Base-by-base conservation (phyloP, 1,140 invertebrate species). In the Drosophila obscura region DNA sequence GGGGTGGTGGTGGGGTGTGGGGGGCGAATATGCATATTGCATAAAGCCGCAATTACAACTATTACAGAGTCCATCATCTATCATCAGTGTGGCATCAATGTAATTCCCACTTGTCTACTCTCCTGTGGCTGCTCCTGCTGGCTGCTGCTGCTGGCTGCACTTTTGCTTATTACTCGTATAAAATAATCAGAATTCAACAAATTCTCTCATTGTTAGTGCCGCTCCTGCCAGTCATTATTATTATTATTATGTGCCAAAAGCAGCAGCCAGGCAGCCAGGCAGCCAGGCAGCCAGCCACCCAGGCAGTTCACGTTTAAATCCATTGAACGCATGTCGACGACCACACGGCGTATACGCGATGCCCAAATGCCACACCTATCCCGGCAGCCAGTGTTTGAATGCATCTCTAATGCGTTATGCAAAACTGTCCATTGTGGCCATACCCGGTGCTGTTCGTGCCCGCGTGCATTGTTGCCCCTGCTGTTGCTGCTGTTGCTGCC, bases 391-490 rank as follows among this genome's bases (percentile, higher is more conserved):
- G 19, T 19, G 41, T 69, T 68, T 57, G 50, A 49, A 69, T 68
- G 66, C 66, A 56, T 43, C 50, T 61, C 63, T 68, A 69, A 56
- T 69, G 66, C 63, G 66, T 68, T 69, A 67, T 68, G 66, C 49
- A 69, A 68, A 55, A 48, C 44, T 68, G 31, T 68, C 66, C 45
- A 68, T 68, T 68, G 65, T 68, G 65, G 66, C 39, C 7, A 22
- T 16, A 9, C 49, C 41, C 56, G 46, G 19, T 68, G 64, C 68
- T 57, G 4, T 13, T 39, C 11, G 11, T 13, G 35, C 4, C 35
- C 35, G 26, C 26, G 11, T 39, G 35, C 35, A 56, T 68, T 67
- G 49, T 24, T 50, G 31, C 13, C 7, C 44, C 16, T 13, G 28
- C 9, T 7, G 60, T 26, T 39, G 19, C 15, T 43, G 56, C 5